Percentiles rank a stretch among this genome's conserved stretches.
Conservation (phyloP, 2,888 invertebrate species). For the Drosophila bunnanda region DNA sequence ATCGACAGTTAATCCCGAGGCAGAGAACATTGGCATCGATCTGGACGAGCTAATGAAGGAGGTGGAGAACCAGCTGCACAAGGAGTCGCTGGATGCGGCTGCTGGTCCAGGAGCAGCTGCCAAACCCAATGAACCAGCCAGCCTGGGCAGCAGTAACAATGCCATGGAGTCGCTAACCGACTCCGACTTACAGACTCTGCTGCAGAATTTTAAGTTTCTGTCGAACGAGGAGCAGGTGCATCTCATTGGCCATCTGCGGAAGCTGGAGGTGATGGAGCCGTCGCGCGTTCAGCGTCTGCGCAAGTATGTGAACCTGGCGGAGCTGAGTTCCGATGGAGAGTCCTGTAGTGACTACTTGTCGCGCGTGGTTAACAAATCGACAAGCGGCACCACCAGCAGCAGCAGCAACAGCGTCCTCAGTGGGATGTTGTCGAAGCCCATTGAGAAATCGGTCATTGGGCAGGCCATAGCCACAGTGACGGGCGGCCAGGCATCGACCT, state of each 20-base stretch:
- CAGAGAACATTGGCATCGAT: slow-evolving; percentile 53
- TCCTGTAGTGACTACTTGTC: slow-evolving; percentile 61
- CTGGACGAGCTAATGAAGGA: slow-evolving; percentile 72
- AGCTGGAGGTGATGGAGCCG: slow-evolving; percentile 91
- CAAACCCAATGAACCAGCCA: slow-evolving; percentile 25
- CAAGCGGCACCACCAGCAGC: background rate
- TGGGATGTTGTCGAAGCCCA: slow-evolving; percentile 6
- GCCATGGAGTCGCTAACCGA: slow-evolving; percentile 92
- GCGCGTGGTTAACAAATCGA: slow-evolving; percentile 42
- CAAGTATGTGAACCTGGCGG: slow-evolving; percentile 89
- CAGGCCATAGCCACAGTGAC: background rate
- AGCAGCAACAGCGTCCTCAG: slow-evolving; percentile 28
- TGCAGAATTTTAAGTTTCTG: slow-evolving; percentile 92
- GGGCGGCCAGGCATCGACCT: background rate
- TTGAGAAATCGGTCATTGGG: background rate
- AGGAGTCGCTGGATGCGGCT: slow-evolving; percentile 49
- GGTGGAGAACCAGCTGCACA: slow-evolving; percentile 68
- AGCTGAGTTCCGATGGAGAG: slow-evolving; percentile 69
- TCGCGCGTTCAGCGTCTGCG: slow-evolving; percentile 91
- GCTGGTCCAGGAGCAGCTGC: background rate
- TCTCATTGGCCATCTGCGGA: slow-evolving; percentile 92
- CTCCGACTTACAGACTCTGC: slow-evolving; percentile 90
- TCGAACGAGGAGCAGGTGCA: slow-evolving; percentile 93
- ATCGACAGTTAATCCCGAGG: background rate
- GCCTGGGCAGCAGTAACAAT: slow-evolving; percentile 73